A percentile compares a stretch with the other conserved stretches of the same genome.
Conservation (phyloP, 2,888 invertebrate genomes). For the Agriopis marginaria region DNA sequence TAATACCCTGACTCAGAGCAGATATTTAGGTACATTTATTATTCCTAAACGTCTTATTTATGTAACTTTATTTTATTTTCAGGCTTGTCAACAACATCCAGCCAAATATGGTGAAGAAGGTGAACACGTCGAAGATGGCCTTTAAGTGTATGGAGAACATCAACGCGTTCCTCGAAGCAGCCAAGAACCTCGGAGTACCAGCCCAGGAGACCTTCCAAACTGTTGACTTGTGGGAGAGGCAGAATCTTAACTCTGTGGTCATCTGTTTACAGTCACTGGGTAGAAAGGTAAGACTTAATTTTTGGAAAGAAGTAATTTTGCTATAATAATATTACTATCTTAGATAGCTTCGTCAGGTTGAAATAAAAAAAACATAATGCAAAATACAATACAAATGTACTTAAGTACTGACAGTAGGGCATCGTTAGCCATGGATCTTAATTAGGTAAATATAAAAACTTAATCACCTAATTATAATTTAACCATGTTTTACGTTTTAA, state of each 20-base stretch:
- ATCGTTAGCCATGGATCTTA: no score
- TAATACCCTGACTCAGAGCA: no score
- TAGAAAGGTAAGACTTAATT: constrained; percentile 90
- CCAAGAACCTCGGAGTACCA: constrained; percentile 95
- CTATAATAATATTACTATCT: no score
- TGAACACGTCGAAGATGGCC: constrained; percentile 96
- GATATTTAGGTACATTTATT: no score
- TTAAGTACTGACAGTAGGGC: not conserved
- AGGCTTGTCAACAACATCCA: constrained; percentile 95
- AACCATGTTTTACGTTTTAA: not conserved
- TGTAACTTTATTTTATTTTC: constrained; percentile 52
- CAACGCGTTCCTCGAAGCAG: constrained; percentile 95
- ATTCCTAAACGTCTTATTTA: not conserved
- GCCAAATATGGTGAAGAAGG: constrained; percentile 95
- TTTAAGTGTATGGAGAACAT: constrained; percentile 99
- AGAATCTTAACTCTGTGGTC: constrained; percentile 98
- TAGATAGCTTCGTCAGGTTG: no score
- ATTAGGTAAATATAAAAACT: no score
- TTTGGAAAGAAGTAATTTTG: not conserved
- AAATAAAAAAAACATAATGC: no score
- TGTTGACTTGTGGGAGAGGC: constrained; percentile 98
- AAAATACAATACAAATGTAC: not conserved
- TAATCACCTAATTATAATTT: no score
- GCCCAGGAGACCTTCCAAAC: constrained; percentile 98
- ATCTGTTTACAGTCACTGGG: constrained; percentile 98